Evolutionary conservation across 2,113 vertebrate species (phyloP), one percentile per base, ranked within the genome.

Genomic region (Amia ocellicauda): DNA sequence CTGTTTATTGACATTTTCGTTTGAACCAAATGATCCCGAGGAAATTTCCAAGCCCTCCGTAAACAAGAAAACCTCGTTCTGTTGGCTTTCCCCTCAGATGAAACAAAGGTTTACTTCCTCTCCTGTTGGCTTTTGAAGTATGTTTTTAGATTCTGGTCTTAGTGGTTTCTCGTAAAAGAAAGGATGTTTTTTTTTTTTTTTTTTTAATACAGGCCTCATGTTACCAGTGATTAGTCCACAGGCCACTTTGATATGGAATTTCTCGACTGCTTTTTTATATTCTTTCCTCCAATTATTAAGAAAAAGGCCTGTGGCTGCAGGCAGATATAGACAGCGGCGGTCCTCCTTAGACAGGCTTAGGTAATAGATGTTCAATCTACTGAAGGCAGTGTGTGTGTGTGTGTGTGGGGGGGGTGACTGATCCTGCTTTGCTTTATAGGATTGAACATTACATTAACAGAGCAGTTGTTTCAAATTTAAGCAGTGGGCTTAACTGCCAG

Each of bases 401-500:
- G 42, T 20, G 31, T 5, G 31, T 7, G 31, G 5, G 5, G 31
- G 31, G 31, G 41, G 42, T 11, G 28, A 11, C 13, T 16, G 31
- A 62, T 17, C 41, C 27, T 40, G 56, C 43, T 47, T 47, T 16
- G 47, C 56, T 22, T 24, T 45, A 60, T 20, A 27, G 52, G 26
- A 3, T 47, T 8, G 43, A 47, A 14, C 43, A 47, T 47, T 47
- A 50, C 62, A 62, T 45, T 60, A 60, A 45, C 9, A 41, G 3
- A 67, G 29, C 51, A 67, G 47, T 63, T 11, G 53, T 19, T 40
- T 27, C n/a, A 47, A 26, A 69, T 54, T 69, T 24, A 59, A 52
- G 41, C 23, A 45, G 36, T 4, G 50, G 7, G 19, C 31, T 42
- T 42, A 65, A 51, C 26, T 47, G 19, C 1, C 27, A 31, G 24